A percentile compares a stretch with the other conserved stretches of the same genome.
These are phyloP conservation scores for Clavelina lepadiformis DNA, from an alignment of 23 tunicate species.

Conservation along the genomic window DNA sequence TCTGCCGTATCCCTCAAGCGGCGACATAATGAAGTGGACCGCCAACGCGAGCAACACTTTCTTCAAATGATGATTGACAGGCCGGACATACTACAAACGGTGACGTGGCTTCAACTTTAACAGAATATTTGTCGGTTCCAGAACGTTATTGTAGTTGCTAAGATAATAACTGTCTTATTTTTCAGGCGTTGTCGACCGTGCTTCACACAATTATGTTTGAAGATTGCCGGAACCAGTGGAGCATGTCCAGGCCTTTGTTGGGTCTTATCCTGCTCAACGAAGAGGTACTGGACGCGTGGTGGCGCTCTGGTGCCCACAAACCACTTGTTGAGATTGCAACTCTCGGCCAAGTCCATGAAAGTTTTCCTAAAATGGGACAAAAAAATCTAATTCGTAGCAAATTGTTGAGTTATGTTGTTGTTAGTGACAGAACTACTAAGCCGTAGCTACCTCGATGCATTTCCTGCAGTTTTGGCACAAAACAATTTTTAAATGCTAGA, in stretches of 20 bases:
- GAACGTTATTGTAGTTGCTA: too few species aligned
- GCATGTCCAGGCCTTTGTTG: constrained; percentile 96
- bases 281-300: constrained; percentile 56
- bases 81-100: constrained; percentile 68
- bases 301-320: too few species aligned
- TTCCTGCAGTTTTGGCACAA: too few species aligned
- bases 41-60: constrained; percentile 55
- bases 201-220: constrained; percentile 74
- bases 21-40: constrained; percentile 10
- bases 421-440: too few species aligned
- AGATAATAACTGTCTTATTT: too few species aligned
- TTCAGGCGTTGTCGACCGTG: constrained; percentile 74
- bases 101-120: neutral
- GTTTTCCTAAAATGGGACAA: too few species aligned
- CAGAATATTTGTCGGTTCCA: neutral
- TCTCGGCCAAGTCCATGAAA: too few species aligned
- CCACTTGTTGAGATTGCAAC: too few species aligned
- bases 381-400: too few species aligned
- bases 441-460: too few species aligned
- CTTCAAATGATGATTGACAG: constrained; percentile 58
- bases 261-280: constrained; percentile 78
- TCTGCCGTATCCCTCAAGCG: neutral
- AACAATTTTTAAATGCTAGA: too few species aligned
- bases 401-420: too few species aligned
- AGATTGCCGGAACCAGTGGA: constrained; percentile 97